Evolutionary conservation across 2,113 vertebrate species (phyloP).

Genomic region (Mesoclemmys tuberculata): DNA sequence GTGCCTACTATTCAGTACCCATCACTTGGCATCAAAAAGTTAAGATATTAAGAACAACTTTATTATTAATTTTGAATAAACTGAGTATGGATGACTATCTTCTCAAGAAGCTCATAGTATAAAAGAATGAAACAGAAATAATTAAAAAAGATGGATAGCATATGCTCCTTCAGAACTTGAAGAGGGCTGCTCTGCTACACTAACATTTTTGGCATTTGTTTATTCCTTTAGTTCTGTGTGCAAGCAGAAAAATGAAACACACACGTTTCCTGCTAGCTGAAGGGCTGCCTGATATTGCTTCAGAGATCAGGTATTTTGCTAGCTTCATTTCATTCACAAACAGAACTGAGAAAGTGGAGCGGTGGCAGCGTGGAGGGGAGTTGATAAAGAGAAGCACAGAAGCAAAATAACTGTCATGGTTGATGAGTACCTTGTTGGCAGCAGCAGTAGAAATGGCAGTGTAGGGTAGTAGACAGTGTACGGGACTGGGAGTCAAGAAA

Average conservation of each 20-base stretch:
- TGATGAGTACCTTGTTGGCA: not conserved
- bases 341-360: not conserved
- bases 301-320: fast-evolving
- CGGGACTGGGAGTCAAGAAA: not conserved
- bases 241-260: not conserved
- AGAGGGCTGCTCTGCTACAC: not conserved
- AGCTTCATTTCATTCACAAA: not conserved
- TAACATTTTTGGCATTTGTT: not conserved
- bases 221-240: not conserved
- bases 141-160: not conserved
- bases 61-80: conserved; percentile 56
- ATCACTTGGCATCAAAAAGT: conserved; percentile 20
- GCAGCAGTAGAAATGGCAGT: not conserved
- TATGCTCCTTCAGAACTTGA: not conserved
- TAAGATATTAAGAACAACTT: conserved; percentile 47
- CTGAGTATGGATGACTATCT: not conserved
- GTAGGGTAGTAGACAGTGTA: not conserved
- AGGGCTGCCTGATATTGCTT: not conserved
- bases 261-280: fast-evolving
- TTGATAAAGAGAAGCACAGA: not conserved
- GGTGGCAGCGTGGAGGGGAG: fast-evolving
- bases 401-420: fast-evolving
- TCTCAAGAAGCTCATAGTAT: conserved; percentile 22
- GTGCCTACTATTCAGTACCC: conserved; percentile 42
- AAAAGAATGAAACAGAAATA: not conserved